Conservation (phyloP, 2,797 vertebrate species). For the Botia almorhae region DNA sequence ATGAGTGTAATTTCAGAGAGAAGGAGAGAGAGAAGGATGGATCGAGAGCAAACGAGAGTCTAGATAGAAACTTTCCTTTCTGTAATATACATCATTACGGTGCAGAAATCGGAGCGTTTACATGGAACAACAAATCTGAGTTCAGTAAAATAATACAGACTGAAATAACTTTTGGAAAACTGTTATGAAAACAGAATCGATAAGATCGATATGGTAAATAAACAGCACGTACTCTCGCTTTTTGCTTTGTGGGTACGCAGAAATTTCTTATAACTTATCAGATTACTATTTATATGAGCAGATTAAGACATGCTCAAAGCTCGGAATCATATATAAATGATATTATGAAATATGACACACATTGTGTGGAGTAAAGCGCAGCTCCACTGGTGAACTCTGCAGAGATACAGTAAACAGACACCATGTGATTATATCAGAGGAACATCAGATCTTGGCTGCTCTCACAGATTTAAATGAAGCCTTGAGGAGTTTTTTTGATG, state of each 20-base stretch:
- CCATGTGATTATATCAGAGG: slow-evolving; percentile 25
- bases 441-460: slow-evolving; percentile 28
- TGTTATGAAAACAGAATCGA: slow-evolving; percentile 19
- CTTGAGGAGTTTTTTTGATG: slow-evolving; percentile 35
- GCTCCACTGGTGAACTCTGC: slow-evolving; percentile 8
- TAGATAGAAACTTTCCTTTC: slow-evolving; percentile 43
- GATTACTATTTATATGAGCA: slow-evolving; percentile 17
- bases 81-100: slow-evolving; percentile 19
- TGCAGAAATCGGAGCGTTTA: background rate
- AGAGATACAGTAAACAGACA: slow-evolving; percentile 4
- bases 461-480: slow-evolving; percentile 17
- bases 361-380: background rate
- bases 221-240: slow-evolving; percentile 18
- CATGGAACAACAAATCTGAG: slow-evolving; percentile 32
- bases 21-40: slow-evolving; percentile 8
- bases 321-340: slow-evolving; percentile 30
- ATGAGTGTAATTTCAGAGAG: slow-evolving; percentile 60
- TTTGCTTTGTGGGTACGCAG: slow-evolving; percentile 15
- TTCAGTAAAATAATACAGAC: slow-evolving; percentile 17
- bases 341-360: slow-evolving; percentile 35
- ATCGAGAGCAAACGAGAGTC: slow-evolving; percentile 22
- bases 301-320: background rate
- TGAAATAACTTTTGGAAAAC: slow-evolving; percentile 34
- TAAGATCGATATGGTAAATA: slow-evolving; percentile 28
- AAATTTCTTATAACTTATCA: slow-evolving; percentile 5